A percentile compares a stretch with the other conserved stretches of the same genome.
Conservation (phyloP, 2,113 vertebrate species). For the Ammodramus savannarum region DNA sequence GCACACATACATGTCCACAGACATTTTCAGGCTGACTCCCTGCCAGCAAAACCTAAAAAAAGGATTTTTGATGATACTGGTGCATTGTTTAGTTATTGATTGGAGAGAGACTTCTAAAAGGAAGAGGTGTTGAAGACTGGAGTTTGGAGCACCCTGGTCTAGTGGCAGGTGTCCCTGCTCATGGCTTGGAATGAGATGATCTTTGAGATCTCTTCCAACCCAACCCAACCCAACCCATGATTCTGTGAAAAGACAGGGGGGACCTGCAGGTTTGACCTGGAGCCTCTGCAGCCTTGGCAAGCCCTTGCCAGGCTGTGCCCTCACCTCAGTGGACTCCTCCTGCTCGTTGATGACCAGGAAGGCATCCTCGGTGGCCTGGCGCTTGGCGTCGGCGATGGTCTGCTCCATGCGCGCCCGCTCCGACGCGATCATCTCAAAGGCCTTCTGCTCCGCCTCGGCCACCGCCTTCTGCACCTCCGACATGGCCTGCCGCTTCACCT, state of each 20-base stretch:
- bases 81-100: not conserved
- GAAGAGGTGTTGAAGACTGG: not conserved
- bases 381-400: constrained; percentile 90
- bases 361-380: constrained; percentile 92
- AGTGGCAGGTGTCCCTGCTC: not conserved
- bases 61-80: not conserved
- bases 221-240: not conserved
- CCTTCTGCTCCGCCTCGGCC: constrained; percentile 96
- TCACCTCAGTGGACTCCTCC: constrained; percentile 96
- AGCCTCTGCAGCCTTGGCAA: not conserved
- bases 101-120: not conserved
- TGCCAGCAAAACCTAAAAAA: not conserved
- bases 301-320: not conserved
- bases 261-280: not conserved
- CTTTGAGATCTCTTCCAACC: not conserved
- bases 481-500: constrained; percentile 99
- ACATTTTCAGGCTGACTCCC: not conserved
- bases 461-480: constrained; percentile 98
- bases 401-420: constrained; percentile 98
- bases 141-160: not conserved
- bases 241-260: too few species aligned
- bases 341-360: constrained; percentile 96
- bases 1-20: fast-evolving
- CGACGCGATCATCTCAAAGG: constrained; percentile 93
- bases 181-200: not conserved